These are phyloP conservation scores for Guaruba guarouba DNA, from an alignment of 2,113 vertebrate genomes.

Conservation along the genomic window DNA sequence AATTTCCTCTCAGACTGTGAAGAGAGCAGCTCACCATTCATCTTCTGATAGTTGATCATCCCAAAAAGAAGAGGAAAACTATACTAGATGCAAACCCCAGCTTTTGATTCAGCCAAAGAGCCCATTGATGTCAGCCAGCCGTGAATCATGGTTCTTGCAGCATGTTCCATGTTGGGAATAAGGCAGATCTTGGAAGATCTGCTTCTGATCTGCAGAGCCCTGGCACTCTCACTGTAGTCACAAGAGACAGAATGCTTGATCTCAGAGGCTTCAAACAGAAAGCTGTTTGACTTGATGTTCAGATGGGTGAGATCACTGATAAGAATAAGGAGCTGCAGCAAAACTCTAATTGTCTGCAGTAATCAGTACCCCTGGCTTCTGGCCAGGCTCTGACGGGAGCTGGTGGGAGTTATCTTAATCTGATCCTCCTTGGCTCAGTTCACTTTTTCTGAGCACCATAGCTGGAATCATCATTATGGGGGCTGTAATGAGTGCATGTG, in stretches of 20 bases:
- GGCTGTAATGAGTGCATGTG: not conserved
- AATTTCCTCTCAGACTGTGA: not conserved
- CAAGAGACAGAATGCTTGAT: not conserved
- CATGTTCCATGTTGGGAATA: not conserved
- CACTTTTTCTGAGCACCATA: not conserved
- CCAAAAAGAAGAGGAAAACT: not conserved
- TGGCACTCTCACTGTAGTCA: not conserved
- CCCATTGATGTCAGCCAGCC: not conserved
- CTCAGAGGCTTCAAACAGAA: not conserved
- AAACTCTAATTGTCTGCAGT: not conserved
- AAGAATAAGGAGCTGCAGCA: not conserved
- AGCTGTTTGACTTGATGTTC: not conserved
- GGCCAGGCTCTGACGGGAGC: not conserved
- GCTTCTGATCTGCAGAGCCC: not conserved
- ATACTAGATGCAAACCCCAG: not conserved
- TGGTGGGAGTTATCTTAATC: not conserved
- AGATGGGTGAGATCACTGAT: not conserved
- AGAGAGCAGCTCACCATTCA: not conserved
- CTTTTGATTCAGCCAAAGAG: not conserved
- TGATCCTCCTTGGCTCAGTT: not conserved
- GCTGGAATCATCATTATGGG: not conserved
- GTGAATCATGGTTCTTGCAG: not conserved
- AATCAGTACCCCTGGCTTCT: not conserved
- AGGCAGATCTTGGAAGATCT: not conserved
- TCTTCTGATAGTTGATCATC: not conserved